Conservation (phyloP, 2,797 vertebrate genomes). For the Gallinago nigripennis region DNA sequence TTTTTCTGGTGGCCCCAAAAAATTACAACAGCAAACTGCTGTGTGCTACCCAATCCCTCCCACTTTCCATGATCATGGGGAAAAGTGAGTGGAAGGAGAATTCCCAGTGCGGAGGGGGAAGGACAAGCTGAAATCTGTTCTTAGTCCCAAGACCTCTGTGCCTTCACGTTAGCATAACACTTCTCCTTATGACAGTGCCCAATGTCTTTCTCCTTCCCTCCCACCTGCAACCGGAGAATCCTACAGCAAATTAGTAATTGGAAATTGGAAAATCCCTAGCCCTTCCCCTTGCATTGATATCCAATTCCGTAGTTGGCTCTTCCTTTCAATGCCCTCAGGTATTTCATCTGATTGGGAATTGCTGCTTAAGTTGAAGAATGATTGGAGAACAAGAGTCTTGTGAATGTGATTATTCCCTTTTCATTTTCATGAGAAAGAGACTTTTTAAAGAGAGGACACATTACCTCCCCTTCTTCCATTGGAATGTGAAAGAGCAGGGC, state of each 20-base stretch:
- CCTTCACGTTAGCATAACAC: fast-evolving
- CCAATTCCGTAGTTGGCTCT: background rate
- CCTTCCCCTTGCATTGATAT: background rate
- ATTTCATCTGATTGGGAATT: background rate
- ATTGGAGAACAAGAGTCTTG: background rate
- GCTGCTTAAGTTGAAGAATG: background rate
- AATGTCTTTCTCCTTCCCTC: background rate
- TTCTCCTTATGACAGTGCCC: fast-evolving
- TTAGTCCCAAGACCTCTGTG: background rate
- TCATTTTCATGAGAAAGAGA: background rate
- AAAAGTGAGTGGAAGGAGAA: background rate
- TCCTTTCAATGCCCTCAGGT: background rate
- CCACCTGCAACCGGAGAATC: background rate
- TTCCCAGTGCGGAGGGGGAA: background rate
- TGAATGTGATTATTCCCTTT: background rate
- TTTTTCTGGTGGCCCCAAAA: background rate
- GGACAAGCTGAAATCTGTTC: background rate
- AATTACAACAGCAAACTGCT: background rate
- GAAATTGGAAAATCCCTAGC: background rate
- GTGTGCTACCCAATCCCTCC: background rate
- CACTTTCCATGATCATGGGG: background rate
- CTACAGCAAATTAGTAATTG: background rate
- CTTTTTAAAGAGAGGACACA: background rate
- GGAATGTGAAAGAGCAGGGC: background rate
- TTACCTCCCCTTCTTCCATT: background rate